These are phyloP conservation scores for Acrocephalus kingi DNA, from an alignment of 2,113 vertebrate species.

Conservation along the genomic window DNA sequence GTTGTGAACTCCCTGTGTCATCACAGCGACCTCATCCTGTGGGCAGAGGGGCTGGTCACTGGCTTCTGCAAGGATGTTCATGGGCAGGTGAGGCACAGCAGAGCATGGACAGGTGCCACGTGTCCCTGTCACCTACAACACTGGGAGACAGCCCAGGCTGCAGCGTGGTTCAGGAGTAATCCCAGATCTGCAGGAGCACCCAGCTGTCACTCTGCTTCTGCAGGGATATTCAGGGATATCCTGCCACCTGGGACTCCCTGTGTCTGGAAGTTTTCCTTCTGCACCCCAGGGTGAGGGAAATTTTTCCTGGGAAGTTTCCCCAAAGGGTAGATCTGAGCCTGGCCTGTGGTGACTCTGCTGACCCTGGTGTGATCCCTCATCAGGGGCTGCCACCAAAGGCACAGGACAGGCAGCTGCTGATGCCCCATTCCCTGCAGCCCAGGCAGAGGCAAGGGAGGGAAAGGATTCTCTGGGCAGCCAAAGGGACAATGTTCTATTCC, in stretches of 20 bases:
- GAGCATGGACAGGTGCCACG: fast-evolving
- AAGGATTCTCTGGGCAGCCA: neutral
- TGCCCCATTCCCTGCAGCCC: neutral
- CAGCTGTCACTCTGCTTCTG: neutral
- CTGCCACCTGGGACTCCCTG: neutral
- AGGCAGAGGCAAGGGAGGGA: fast-evolving
- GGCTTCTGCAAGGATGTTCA: slow-evolving; percentile 96
- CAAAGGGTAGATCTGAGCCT: neutral
- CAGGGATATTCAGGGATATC: neutral
- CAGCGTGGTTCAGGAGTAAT: neutral
- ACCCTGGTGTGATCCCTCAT: neutral
- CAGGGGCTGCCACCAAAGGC: neutral
- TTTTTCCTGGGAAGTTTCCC: neutral
- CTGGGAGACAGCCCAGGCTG: neutral
- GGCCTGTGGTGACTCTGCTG: neutral
- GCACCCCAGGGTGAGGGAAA: neutral
- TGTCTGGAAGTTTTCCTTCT: neutral
- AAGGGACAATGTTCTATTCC: neutral
- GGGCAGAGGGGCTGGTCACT: slow-evolving; percentile 84
- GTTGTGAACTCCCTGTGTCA: slow-evolving; percentile 83
- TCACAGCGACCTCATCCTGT: slow-evolving; percentile 84
- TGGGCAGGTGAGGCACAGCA: slow-evolving; percentile 78
- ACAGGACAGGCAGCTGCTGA: neutral
- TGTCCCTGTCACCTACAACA: fast-evolving
- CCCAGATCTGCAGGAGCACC: neutral